phyloP scores from a whole-genome alignment of 2,888 invertebrate genomes.

The Eilema caniola region DNA sequence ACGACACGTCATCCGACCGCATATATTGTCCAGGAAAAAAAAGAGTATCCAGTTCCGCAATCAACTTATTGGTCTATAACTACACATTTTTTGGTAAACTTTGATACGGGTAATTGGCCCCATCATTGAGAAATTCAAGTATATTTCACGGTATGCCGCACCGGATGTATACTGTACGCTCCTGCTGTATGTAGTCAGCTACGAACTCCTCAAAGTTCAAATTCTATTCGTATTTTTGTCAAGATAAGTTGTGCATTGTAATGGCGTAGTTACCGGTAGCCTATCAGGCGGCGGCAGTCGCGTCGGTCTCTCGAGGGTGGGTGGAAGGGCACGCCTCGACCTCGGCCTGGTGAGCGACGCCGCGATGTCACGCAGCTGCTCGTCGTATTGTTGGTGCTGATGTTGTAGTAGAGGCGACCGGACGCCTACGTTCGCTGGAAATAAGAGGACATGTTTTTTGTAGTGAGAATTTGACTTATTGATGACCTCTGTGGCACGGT shows the following conservation, averaged over 20 bases:
- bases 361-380: constrained; percentile 93
- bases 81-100: too few relatives aligned
- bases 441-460: background rate
- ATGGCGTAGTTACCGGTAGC: constrained; percentile 67
- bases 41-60: too few relatives aligned
- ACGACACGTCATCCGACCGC: too few relatives aligned
- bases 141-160: too few relatives aligned
- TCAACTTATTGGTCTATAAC: too few relatives aligned
- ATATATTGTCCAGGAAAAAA: too few relatives aligned
- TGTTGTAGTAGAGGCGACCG: constrained; percentile 82
- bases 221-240: too few relatives aligned
- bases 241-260: background rate
- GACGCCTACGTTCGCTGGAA: constrained; percentile 63
- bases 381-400: constrained; percentile 86
- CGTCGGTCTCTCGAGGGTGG: constrained; percentile 87
- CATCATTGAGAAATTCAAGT: too few relatives aligned
- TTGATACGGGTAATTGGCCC: too few relatives aligned
- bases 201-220: too few relatives aligned
- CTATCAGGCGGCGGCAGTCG: constrained; percentile 80
- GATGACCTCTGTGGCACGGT: background rate
- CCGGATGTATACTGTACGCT: too few relatives aligned
- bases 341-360: constrained; percentile 92
- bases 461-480: background rate
- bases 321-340: constrained; percentile 83
- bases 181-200: too few relatives aligned